Evolutionary conservation across 64 coral and sea anemone genomes (phyloP).

Genomic region (Anthopleura sola): DNA sequence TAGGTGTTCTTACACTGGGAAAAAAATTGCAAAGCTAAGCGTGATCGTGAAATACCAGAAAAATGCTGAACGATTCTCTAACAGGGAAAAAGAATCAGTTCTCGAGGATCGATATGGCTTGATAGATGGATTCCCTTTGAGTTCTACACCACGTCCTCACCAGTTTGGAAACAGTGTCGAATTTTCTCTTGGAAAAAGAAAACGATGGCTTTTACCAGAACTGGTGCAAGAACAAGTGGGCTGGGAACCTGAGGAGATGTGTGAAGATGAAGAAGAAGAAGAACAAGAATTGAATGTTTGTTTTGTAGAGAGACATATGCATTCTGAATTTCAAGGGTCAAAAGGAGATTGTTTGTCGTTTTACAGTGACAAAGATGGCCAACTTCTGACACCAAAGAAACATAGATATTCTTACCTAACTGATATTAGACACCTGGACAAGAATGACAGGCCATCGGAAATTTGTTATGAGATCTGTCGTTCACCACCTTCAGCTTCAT

Average conservation of each 20-base stretch:
- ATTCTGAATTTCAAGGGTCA: neutral
- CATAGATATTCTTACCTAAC: slow-evolving; percentile 13
- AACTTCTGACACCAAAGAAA: slow-evolving; percentile 15
- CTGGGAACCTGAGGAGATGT: neutral
- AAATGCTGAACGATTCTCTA: neutral
- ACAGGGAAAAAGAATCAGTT: neutral
- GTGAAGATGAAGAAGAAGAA: neutral
- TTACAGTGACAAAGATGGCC: neutral
- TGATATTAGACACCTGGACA: slow-evolving; percentile 22
- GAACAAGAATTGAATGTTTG: neutral
- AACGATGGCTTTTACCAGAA: slow-evolving; percentile 21
- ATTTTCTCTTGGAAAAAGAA: slow-evolving; percentile 44
- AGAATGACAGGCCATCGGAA: neutral
- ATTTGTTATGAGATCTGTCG: slow-evolving; percentile 40
- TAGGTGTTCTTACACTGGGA: too few relatives aligned
- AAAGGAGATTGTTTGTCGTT: slow-evolving; percentile 27
- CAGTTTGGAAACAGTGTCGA: neutral
- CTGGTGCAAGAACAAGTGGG: neutral
- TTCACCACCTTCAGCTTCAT: neutral
- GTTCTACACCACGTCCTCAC: neutral
- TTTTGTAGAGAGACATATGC: slow-evolving; percentile 6
- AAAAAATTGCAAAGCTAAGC: too few relatives aligned
- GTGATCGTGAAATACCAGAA: neutral
- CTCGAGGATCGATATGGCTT: slow-evolving; percentile 19
- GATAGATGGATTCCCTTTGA: neutral